Evolutionary conservation across 2,113 vertebrate species (phyloP), one percentile per base, ranked within the genome.

Genomic region (Lamprologus sp.): DNA sequence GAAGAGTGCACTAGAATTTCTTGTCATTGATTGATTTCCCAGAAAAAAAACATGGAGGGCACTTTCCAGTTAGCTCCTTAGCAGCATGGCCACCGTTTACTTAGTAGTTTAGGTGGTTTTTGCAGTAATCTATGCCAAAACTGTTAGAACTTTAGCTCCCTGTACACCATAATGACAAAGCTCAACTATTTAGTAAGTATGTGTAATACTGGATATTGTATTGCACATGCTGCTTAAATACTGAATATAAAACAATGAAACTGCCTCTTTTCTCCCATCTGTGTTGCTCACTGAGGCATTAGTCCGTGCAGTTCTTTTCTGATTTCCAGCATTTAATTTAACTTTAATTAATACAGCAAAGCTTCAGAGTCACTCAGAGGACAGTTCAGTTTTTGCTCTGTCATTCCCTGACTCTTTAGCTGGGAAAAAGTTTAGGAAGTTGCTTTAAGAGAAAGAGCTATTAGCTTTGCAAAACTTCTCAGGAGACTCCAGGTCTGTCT

Each of bases 271-370:
- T 75, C 54, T 82, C 26, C 19, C 82, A 68, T 84, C 84, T 86
- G 53, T 53, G 68, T 68, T 82, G 60, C 87, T 86, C 90, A 75
- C 82, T 82, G 79, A 87, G 81, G 21, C 58, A 21, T 88, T 19
- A 82, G 33, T 13, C 60, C 17, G 9, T 53, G 55, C 47, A 65
- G 5, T 90, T 81, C 51, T 42, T 80, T 90, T 85, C 84, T 79
- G 33, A 90, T 90, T 87, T 80, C 54, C 33, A 23, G 47, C 35
- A 56, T 90, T 92, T 90, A 60, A 93, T 91, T 88, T 65, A 68
- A 33, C 33, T 89, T 92, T 90, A 90, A 93, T 92, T 92, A 92
- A 91, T 82, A 82, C 63, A 56, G 81, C 77, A 19, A 84, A 81
- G 37, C 54, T 63, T 73, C 79, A n/a, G 82, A 86, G 87, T 92